Base-by-base conservation (phyloP, 2,888 invertebrate genomes). In the Andrena bicolor region DNA sequence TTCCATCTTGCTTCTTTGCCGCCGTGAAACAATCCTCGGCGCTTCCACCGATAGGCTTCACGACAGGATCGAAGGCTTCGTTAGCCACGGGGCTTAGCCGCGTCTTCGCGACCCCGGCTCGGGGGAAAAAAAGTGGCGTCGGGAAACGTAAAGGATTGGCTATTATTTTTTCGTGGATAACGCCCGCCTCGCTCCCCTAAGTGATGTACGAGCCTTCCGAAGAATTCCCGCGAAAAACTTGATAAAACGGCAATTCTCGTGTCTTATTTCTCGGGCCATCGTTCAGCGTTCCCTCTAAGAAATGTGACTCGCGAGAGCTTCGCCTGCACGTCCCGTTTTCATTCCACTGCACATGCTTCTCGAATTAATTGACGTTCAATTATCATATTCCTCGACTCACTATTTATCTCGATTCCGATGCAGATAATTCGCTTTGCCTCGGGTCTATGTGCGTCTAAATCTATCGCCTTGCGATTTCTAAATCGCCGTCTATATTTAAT, bases 231-330 rank as follows among this genome's bases (percentile, higher is more conserved):
- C 64, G 86, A 87, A 87, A 85, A 73, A 75, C 63, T 72, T 76
- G 78, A 85, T 78, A 78, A 85, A 82, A 79, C 71, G 78, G 87
- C 82, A 79, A 87, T 87, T 85, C 60, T 63, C 77, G 58, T 74
- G 74, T 74, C 81, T 74, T 81, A 74, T 81, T 81, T 69, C 81
- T 48, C 30, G 10, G 56, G 26, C 70, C 63, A 82, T 82, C 82
- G 76, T 82, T 82, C 80, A 80, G 80, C 48, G 80, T 71, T 80
- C 71, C n/a, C 58, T 58, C 56, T 75, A 65, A 75, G 58, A 77
- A 80, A 71, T 64, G 58, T 53, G 56, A 58, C 63, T 16, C 28
- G 32, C 48, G 48, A 28, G 48, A 26, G 53, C 10, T 6, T 7
- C 28, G n/a, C 2, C 10, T 13, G 23, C 16, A 30, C 51, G 48